Base-by-base conservation (phyloP, 2,113 vertebrate species). In the Pygoscelis antarcticus region DNA sequence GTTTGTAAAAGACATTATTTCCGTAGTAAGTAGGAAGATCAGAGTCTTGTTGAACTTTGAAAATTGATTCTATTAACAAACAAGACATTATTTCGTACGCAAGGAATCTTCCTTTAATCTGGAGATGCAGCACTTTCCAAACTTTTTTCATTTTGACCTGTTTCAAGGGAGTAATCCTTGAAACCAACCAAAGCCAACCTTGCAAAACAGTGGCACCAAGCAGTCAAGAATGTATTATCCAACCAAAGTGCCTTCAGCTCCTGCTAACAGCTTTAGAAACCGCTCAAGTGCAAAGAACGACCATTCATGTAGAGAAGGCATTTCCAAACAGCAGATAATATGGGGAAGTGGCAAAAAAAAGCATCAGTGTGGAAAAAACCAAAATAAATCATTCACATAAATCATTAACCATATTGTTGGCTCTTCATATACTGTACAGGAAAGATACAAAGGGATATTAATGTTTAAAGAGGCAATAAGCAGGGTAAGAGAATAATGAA, bases 381-480 rank as follows among this genome's bases (percentile, higher is more conserved):
- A 65, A 87, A 75, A 76, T 38, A 76, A 94, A 74, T 64, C 7
- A 29, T 69, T 77, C 36, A 36, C 42, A 75, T 80, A 76, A 86
- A 86, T 71, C 69, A 83, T 64, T 82, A 81, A 81, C 46, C 87
- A 71, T 55, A 84, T 16, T 79, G 51, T 58, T 94, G 47, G 46
- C 52, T 89, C 8, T 16, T 81, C 32, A n/a, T 38, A n/a, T 27
- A 69, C 27, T 29, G 21, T 22, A 66, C 13, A 55, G 18, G n/a
- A 84, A 78, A 91, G 27, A 93, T 55, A 81, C 29, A 82, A 92
- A 79, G 72, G 30, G 34, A 79, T 65, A 60, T 47, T 72, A 76
- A 89, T 79, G 42, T 91, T 97, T 85, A 57, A 94, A 95, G 57
- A 91, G 83, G 81, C 15, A 19, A 93, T 82, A 82, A 65, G 65